Base-by-base conservation (phyloP, 2,113 vertebrate species). In the Tupaia tana region DNA sequence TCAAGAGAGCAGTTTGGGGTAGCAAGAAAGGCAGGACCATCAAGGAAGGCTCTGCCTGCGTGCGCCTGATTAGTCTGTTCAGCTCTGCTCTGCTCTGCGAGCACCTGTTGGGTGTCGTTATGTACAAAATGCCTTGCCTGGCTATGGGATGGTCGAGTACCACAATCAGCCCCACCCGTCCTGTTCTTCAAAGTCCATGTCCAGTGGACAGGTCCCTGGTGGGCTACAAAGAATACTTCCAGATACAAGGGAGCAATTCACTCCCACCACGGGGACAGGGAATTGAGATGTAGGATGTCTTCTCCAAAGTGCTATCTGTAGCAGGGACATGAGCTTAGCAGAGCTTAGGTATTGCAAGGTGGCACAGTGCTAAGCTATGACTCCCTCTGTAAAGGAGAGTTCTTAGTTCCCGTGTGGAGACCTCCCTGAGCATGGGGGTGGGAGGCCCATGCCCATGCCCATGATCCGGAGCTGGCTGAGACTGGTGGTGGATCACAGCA, bases 81-180 rank as follows among this genome's bases (percentile, higher is more conserved):
- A 29, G 29, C 12, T 22, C 84, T 63, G 67, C 61, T 73, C 14
- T 34, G 15, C 83, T 64, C 16, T 24, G 18, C 1, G 7, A 16
- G 29, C 31, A 52, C 6, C 34, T 15, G 7, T 8, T 0, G 12
- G 31, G 29, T 16, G 25, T 24, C 25, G 25, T 4, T 0, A 6
- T 8, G 16, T 2, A 16, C 67, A 10, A 18, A 34, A n/a, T 22
- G 11, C 27, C 69, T 67, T 74, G 43, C 4, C n/a, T 1, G n/a
- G 31, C n/a, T 79, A 12, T 6, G 13, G 7, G 70, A 22, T 15
- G 20, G 15, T 12, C 0, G 0, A 69, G 86, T 52, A 43, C 59
- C 75, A 16, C 15, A 10, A 54, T 14, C 34, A 27, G 69, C 73
- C 34, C 18, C 7, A 29, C 64, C 18, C 0, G 0, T 19, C 54